Evolutionary conservation across 1,140 invertebrate genomes (phyloP).

Genomic region (Physella acuta): DNA sequence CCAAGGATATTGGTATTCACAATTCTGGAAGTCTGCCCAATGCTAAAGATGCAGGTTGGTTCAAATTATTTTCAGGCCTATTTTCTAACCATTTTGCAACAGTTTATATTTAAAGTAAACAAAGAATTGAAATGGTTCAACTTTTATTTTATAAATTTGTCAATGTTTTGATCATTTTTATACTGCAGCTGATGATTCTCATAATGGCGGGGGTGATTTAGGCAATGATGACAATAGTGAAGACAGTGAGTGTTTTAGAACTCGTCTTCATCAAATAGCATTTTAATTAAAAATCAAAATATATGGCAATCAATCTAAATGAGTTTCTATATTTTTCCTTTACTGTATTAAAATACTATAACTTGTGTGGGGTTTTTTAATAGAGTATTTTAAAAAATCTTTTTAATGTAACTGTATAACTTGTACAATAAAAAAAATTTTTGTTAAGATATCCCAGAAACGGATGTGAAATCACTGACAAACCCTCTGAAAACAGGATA

Average conservation of each 20-base stretch:
- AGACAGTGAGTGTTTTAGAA: conserved; percentile 15
- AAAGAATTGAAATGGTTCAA: not conserved
- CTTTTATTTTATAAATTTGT: not conserved
- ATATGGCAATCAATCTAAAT: not conserved
- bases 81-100: not conserved
- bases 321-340: not conserved
- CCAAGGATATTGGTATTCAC: not conserved
- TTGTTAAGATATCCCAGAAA: conserved; percentile 20
- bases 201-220: conserved; percentile 1
- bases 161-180: not conserved
- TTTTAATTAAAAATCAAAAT: not conserved
- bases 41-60: not conserved
- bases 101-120: not conserved
- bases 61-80: not conserved
- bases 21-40: not conserved
- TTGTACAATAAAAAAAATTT: no score
- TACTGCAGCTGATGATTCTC: not conserved
- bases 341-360: not conserved
- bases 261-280: not conserved
- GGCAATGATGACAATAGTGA: conserved; percentile 13
- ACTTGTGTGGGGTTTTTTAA: not conserved
- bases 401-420: not conserved
- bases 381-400: not conserved
- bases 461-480: conserved; percentile 12
- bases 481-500: conserved; percentile 8